These are phyloP conservation scores for Vandiemenella viatica DNA, from an alignment of 2,888 invertebrate genomes.

Conservation along the genomic window DNA sequence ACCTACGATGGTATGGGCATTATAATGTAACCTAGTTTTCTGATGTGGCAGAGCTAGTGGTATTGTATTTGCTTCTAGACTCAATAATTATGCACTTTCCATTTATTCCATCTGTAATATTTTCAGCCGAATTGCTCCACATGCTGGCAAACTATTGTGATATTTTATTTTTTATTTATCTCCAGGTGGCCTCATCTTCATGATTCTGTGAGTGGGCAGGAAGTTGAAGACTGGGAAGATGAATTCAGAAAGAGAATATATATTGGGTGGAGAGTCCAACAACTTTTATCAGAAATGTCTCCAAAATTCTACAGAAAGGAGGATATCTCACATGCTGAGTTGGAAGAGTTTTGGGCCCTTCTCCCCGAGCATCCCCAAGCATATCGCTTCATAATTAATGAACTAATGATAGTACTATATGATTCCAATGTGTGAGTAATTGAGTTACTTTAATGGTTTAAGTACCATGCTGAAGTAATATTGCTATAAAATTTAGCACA, in stretches of 20 bases:
- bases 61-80: too few species aligned
- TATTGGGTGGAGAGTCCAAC: constrained; percentile 24
- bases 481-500: not conserved
- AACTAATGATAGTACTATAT: constrained; percentile 27
- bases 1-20: too few species aligned
- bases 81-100: not conserved
- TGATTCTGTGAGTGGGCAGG: constrained; percentile 24
- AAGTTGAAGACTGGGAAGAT: constrained; percentile 25
- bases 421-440: constrained; percentile 22
- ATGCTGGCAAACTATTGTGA: not conserved
- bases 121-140: not conserved
- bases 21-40: too few species aligned
- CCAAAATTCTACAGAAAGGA: constrained; percentile 30
- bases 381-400: constrained; percentile 31
- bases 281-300: constrained; percentile 31
- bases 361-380: constrained; percentile 28
- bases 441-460: not conserved
- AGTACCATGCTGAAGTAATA: not conserved
- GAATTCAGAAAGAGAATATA: constrained; percentile 27
- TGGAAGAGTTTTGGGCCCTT: constrained; percentile 29
- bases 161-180: not conserved
- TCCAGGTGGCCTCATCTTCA: constrained; percentile 30
- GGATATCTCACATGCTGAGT: constrained; percentile 31
- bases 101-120: too few species aligned
- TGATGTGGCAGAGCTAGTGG: too few species aligned